phyloP scores from a whole-genome alignment of 2,797 vertebrate species.

The Phrynocephalus guinanensis region DNA sequence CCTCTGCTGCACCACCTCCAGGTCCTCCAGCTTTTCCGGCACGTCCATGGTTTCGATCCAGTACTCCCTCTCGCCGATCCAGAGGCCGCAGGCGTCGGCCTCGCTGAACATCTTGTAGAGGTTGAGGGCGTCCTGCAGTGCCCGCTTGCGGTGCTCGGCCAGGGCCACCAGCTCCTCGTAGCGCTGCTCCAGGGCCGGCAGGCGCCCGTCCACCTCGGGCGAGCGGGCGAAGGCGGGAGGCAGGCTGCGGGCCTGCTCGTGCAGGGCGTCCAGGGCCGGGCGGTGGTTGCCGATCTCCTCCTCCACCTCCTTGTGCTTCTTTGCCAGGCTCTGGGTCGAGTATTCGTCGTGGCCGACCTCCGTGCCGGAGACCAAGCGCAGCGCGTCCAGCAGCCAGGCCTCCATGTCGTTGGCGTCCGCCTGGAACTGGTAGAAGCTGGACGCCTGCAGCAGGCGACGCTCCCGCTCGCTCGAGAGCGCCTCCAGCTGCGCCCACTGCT shows the following conservation, averaged over 20 bases:
- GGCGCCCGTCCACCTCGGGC: slow-evolving; percentile 84
- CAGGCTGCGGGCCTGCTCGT: slow-evolving; percentile 84
- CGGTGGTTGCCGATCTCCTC: slow-evolving; percentile 91
- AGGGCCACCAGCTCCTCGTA: slow-evolving; percentile 85
- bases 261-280: slow-evolving; percentile 85
- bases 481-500: slow-evolving; percentile 73
- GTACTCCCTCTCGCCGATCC: slow-evolving; percentile 95
- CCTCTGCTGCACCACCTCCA: slow-evolving; percentile 97
- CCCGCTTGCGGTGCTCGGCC: slow-evolving; percentile 82
- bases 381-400: slow-evolving; percentile 88
- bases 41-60: slow-evolving; percentile 91
- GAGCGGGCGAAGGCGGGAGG: slow-evolving; percentile 73
- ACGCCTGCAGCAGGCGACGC: slow-evolving; percentile 83
- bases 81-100: slow-evolving; percentile 91
- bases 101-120: slow-evolving; percentile 95
- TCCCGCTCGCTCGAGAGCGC: slow-evolving; percentile 78
- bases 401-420: slow-evolving; percentile 92
- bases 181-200: slow-evolving; percentile 85
- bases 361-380: slow-evolving; percentile 87
- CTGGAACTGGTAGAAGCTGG: slow-evolving; percentile 91
- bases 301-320: slow-evolving; percentile 92
- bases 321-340: slow-evolving; percentile 90
- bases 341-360: slow-evolving; percentile 93
- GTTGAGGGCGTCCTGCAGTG: slow-evolving; percentile 88
- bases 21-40: slow-evolving; percentile 91